Evolutionary conservation across 2,797 vertebrate species (phyloP), one percentile per base, ranked within the genome.

Genomic region (Balearica regulorum): DNA sequence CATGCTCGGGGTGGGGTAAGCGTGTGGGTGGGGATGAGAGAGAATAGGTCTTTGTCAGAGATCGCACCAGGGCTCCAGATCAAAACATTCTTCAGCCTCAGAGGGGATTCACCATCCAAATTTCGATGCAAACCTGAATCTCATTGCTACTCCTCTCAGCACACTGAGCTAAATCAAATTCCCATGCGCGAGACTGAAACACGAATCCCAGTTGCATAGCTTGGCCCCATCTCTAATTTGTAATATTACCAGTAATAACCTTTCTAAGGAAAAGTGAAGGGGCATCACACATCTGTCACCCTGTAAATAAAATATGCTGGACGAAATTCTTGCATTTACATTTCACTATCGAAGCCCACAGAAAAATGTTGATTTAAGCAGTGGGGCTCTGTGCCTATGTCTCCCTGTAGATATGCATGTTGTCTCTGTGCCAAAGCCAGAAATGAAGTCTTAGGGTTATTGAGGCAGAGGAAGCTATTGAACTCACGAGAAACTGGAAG

Each of bases 401-500:
- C 81, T 82, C 80, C 55, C 71, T 22, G n/a, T 57, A 93, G 89
- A 85, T 85, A 68, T 8, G 29, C 41, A 3, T 3, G 31, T 21
- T 91, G 84, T 78, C 49, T 72, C 61, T 37, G 21, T 92, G 92
- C 92, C 83, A 94, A 90, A 80, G n/a, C 48, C 71, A 95, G 78
- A 87, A 94, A 93, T 78, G 54, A 89, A 96, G 53, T 71, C 53
- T 89, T 69, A 65, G 83, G 87, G 54, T 93, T 93, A 87, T 10
- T 43, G 90, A 92, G 89, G 90, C 84, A 83, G 69, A 83, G 54
- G 57, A 86, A 72, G 54, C 55, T 64, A 48, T 9, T 69, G 93
- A 96, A 90, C 65, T 93, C 69, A 78, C 87, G 83, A 87, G 78
- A 96, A 68, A 92, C 41, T 54, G 92, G 90, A 95, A 96, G 76